Base-by-base conservation (phyloP, 53 echinoderm and acorn worm species). In the Zoroaster sp. region DNA sequence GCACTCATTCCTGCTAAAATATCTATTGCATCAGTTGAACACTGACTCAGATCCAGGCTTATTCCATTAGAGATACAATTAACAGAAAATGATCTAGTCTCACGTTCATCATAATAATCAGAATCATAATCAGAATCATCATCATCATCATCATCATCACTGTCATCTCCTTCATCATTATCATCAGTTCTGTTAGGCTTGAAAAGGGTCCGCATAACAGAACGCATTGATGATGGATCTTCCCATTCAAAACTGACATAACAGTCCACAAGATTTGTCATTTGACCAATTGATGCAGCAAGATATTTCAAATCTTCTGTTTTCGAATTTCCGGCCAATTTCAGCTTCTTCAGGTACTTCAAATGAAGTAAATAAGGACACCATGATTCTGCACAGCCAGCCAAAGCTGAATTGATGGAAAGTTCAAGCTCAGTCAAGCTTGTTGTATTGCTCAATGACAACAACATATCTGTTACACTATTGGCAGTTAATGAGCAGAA, bases 331-430 rank as follows among this genome's bases (percentile, higher is more conserved):
- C n/a, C n/a, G n/a, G n/a, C n/a, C n/a, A n/a, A n/a, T n/a, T n/a
- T n/a, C n/a, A n/a, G n/a, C n/a, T n/a, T 66, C 36, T 66, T 38
- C 1, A 81, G 81, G 32, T 67, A 66, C 14, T 66, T 81, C 67
- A 81, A 42, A n/a, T 44, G 68, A 40, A 18, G 41, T 41, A 81
- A 41, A 7, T 66, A 32, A 6, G 14, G 68, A 33, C 66, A 40
- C 81, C 81, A 81, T 15, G 38, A 10, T 66, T 65, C 66, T 25
- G 66, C 66, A 20, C 40, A 66, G 42, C 67, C 81, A 40, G 66
- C 81, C 34, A 81, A 14, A 28, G 81, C 30, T 40, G 65, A 43
- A 34, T 81, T 81, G 13, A 46, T 45, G 28, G 81, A 67, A 9
- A 81, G 54, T 15, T 81, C 81, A 28, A 81, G 66, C 41, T 37